phyloP scores from a whole-genome alignment of 2,888 invertebrate genomes.

The Nemapogon koenigi region DNA sequence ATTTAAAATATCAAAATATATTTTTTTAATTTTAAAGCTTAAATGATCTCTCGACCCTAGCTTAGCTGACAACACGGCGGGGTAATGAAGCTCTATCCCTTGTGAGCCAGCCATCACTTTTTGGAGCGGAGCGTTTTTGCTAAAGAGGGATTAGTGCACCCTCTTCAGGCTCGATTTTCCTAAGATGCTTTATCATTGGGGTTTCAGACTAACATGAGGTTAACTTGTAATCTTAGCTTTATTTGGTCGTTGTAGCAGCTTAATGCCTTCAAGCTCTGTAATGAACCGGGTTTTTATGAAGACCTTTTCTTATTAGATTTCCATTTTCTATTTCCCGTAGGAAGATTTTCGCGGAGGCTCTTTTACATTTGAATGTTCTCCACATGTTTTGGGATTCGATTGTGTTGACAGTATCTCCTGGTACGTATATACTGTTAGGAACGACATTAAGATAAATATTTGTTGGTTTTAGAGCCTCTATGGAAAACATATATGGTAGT shows the following conservation, averaged over 20 bases:
- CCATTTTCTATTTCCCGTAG: constrained; percentile 18
- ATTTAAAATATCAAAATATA: no score
- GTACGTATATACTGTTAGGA: no score
- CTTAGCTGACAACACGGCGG: constrained; percentile 58
- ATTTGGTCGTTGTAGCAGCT: constrained; percentile 54
- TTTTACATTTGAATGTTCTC: constrained; percentile 6
- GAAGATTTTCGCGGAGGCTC: constrained; percentile 1
- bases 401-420: constrained; percentile 5
- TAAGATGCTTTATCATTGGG: constrained; percentile 64
- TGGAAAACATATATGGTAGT: no score
- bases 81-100: constrained; percentile 61
- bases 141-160: constrained; percentile 64
- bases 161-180: constrained; percentile 56
- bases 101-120: constrained; percentile 60
- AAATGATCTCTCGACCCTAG: constrained; percentile 53
- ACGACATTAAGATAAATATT: no score
- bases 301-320: constrained; percentile 40
- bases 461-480: no score
- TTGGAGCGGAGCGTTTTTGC: constrained; percentile 64
- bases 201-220: constrained; percentile 62
- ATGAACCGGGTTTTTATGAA: constrained; percentile 50
- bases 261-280: constrained; percentile 49
- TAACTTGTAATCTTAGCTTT: constrained; percentile 65
- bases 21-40: constrained; percentile 33
- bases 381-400: constrained; percentile 5